Percentiles rank a stretch among this genome's conserved stretches.
These are phyloP conservation scores for Metellina segmentata DNA, from an alignment of 2,888 invertebrate genomes.

Conservation along the genomic window DNA sequence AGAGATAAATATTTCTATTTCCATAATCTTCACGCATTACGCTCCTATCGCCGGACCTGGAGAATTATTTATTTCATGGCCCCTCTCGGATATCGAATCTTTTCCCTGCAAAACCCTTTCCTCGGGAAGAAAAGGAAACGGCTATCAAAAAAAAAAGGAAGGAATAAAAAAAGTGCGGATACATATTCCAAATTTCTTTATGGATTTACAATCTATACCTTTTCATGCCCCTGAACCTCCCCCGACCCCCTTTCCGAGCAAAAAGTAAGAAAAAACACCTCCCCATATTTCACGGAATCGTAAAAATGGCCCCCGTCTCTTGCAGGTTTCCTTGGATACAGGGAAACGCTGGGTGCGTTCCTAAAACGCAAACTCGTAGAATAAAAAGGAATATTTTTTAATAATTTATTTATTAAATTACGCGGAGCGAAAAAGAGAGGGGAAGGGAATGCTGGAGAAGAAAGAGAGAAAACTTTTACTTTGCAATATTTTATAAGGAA, in stretches of 20 bases:
- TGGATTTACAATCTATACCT: conserved; percentile 33
- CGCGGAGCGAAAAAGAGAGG: neutral
- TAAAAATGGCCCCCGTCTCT: conserved; percentile 23
- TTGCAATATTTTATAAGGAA: neutral
- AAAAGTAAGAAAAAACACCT: neutral
- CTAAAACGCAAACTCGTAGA: neutral
- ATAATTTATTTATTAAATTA: conserved; percentile 61
- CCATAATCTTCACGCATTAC: conserved; percentile 21
- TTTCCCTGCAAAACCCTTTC: neutral
- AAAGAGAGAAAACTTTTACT: conserved; percentile 11
- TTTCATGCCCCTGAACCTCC: conserved; percentile 1
- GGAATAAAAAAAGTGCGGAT: neutral
- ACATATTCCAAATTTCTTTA: conserved; percentile 20
- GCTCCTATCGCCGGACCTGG: neutral
- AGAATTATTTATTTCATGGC: neutral
- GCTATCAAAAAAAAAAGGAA: neutral
- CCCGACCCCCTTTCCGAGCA: neutral
- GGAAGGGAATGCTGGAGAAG: neutral
- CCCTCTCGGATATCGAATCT: neutral
- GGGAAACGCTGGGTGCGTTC: neutral
- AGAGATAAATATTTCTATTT: conserved; percentile 1
- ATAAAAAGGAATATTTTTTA: conserved; percentile 27
- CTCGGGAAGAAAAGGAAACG: neutral
- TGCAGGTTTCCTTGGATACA: neutral
- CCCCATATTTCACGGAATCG: conserved; percentile 27